These are phyloP conservation scores for Gallirallus australis DNA, from an alignment of 2,797 vertebrate genomes.

Conservation along the genomic window DNA sequence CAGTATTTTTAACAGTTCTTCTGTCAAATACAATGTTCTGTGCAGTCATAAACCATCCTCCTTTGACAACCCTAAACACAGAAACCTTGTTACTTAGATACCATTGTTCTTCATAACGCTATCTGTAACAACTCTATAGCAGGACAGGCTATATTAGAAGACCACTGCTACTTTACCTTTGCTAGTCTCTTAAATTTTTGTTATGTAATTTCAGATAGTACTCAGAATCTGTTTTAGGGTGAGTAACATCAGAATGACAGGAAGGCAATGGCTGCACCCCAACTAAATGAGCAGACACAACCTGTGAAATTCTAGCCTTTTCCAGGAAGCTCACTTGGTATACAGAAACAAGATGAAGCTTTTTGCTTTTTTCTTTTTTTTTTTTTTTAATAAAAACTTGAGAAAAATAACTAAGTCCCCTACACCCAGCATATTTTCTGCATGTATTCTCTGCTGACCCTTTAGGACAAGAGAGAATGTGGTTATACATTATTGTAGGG, in stretches of 20 bases:
- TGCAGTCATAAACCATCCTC: neutral
- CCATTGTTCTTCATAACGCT: neutral
- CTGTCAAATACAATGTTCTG: neutral
- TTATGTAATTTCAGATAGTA: neutral
- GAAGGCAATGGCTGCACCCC: neutral
- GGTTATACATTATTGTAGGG: neutral
- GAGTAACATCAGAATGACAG: neutral
- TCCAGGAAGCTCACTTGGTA: neutral
- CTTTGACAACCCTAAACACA: neutral
- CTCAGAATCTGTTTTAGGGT: neutral
- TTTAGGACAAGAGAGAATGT: neutral
- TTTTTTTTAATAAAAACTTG: neutral
- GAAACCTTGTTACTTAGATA: neutral
- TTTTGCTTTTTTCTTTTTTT: too few relatives aligned
- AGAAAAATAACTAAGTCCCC: neutral
- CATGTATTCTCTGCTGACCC: neutral
- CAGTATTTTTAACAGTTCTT: neutral
- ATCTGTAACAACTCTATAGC: neutral
- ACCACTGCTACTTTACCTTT: neutral
- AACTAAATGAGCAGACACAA: neutral
- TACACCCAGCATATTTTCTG: neutral
- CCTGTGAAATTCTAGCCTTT: neutral
- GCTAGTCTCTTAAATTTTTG: neutral
- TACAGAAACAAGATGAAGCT: neutral
- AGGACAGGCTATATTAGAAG: neutral